Evolutionary conservation across 2,113 vertebrate species (phyloP).

Genomic region (Gallinago media): DNA sequence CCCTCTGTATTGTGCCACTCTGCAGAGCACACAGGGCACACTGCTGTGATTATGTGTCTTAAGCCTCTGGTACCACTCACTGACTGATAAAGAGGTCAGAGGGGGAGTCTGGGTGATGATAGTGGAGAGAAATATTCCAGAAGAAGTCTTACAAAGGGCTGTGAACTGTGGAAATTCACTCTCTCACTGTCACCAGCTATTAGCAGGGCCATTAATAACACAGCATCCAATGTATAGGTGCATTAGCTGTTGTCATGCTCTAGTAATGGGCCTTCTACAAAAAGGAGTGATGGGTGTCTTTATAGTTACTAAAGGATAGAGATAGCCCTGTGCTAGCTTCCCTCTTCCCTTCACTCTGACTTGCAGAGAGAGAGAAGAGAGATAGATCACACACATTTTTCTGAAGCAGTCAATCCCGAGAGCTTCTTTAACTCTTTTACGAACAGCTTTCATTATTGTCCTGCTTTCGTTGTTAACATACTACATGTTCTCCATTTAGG

Average conservation of each 20-base stretch:
- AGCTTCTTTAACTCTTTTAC: not conserved
- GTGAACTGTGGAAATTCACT: constrained; percentile 69
- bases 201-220: constrained; percentile 60
- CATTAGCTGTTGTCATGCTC: constrained; percentile 6
- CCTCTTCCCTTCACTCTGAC: not conserved
- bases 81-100: constrained; percentile 74
- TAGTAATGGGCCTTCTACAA: not conserved
- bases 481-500: not conserved
- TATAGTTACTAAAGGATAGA: not conserved
- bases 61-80: constrained; percentile 72
- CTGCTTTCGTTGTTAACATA: not conserved
- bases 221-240: not conserved
- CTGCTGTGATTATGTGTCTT: constrained; percentile 33
- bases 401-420: not conserved
- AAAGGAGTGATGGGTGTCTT: not conserved
- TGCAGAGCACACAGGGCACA: not conserved
- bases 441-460: not conserved
- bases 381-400: not conserved
- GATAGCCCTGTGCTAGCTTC: not conserved
- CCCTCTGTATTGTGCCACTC: not conserved
- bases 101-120: constrained; percentile 64
- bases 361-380: not conserved
- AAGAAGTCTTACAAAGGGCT: constrained; percentile 52
- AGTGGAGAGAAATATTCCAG: constrained; percentile 69
- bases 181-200: constrained; percentile 63